phyloP scores from a whole-genome alignment of 2,797 vertebrate species.

The Acropternis orthonyx region DNA sequence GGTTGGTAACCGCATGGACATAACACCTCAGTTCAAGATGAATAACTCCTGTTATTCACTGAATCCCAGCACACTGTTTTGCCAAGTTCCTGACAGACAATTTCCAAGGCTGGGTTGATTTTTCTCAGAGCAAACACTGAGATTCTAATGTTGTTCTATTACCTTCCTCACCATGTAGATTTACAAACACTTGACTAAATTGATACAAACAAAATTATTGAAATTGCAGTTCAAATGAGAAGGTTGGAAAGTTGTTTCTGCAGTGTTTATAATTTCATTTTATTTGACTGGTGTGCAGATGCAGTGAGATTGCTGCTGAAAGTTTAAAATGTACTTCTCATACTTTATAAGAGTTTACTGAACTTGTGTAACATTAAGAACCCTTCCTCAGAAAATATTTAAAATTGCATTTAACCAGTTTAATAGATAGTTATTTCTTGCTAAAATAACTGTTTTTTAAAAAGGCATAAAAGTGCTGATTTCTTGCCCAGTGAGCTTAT shows the following conservation, averaged over 20 bases:
- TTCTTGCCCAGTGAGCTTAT: background rate
- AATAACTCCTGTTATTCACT: background rate
- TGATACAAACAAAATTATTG: background rate
- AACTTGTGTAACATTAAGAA: background rate
- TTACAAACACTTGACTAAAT: background rate
- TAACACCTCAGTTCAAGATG: background rate
- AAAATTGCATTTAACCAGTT: background rate
- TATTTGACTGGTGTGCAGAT: background rate
- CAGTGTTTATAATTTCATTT: background rate
- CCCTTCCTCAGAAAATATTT: background rate
- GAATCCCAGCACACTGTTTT: background rate
- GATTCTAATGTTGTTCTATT: background rate
- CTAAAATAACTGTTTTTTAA: background rate
- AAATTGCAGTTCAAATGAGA: background rate
- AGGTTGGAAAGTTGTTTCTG: background rate
- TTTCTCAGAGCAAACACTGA: background rate
- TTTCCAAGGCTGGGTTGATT: background rate
- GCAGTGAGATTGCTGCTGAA: background rate
- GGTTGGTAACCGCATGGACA: rapidly evolving
- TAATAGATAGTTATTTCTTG: background rate
- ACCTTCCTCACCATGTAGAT: background rate
- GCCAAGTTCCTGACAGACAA: background rate
- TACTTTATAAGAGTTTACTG: background rate
- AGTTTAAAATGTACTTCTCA: background rate
- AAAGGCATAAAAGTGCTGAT: background rate